Conservation (phyloP, 1,140 invertebrate genomes). For the Drosophila orena region DNA sequence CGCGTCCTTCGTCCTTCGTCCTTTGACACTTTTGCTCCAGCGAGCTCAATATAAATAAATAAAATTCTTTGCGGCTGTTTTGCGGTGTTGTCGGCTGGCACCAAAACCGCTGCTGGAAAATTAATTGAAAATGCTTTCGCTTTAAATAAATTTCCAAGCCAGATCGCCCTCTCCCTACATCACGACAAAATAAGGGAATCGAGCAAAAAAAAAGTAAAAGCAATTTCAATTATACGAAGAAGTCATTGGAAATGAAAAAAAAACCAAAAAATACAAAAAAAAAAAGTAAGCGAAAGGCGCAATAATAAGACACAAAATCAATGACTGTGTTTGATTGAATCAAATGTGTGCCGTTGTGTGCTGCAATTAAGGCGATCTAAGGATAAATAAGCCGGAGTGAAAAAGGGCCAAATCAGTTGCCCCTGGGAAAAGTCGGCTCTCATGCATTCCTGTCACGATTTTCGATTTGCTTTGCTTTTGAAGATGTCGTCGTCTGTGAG, state of each 20-base stretch:
- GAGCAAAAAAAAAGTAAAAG: conserved; percentile 44
- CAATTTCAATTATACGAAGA: conserved; percentile 73
- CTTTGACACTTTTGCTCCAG: conserved; percentile 72
- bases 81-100: conserved; percentile 41
- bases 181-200: not conserved
- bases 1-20: not conserved
- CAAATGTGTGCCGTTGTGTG: conserved; percentile 64
- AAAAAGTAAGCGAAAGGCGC: conserved; percentile 18
- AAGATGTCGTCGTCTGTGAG: conserved; percentile 50
- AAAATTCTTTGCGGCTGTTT: conserved; percentile 76
- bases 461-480: conserved; percentile 77
- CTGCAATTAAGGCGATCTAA: conserved; percentile 71
- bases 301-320: conserved; percentile 58
- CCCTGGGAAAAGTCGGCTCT: conserved; percentile 35
- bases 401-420: conserved; percentile 4
- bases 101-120: conserved; percentile 55
- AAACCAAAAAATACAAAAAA: not conserved
- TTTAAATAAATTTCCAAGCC: conserved; percentile 54
- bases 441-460: conserved; percentile 76
- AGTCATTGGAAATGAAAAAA: conserved; percentile 20
- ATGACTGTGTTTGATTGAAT: conserved; percentile 74
- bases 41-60: conserved; percentile 75
- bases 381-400: conserved; percentile 52
- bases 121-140: conserved; percentile 73
- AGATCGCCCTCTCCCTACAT: not conserved